Base-by-base conservation (phyloP, 2,888 invertebrate genomes). In the Oxyscelio sp. region DNA sequence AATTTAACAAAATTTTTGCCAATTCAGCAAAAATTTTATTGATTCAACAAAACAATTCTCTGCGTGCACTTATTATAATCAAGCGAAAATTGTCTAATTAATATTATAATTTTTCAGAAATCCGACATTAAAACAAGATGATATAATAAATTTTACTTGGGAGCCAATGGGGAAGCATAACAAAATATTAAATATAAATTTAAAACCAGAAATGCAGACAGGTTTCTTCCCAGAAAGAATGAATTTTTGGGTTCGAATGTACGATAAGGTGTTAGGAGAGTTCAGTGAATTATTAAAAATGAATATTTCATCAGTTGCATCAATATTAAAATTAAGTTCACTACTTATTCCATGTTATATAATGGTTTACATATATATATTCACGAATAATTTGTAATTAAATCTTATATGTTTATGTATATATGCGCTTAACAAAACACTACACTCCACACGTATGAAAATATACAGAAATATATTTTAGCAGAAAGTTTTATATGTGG, bases 161-260 rank as follows among this genome's bases (percentile, higher is more conserved):
- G 90, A 91, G 8, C 93, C 93, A 0, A 93, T 92, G 83, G 91
- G 90, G 1, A 63, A 65, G 6, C 89, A 90, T 2, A 89, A 89
- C 45, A 94, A 95, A 68, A 80, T 84, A 21, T 43, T 95, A 50
- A 89, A 92, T 4, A 91, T 95, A 4, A 90, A 94, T 52, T 85
- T 94, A 11, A 87, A 91, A 1, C 87, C 92, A 15, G 87, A 90
- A 5, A 87, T 94, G 86, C 91, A 92, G 13, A 86, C 86, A 0
- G 90, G 91, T n/a, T 87, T 94, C 4, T 91, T 94, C 13, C 88
- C 89, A 40, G 93, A 94, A 0, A 91, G 94, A 43, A 85, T 94
- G 2, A 92, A 93, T 0, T 94, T 95, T 22, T 95, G 95, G 95
- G 92, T 94, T 45, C 91, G 91, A 70, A 66, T 95, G 48, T 95